Percentiles rank a stretch among this genome's conserved stretches.
Evolutionary conservation across 1,140 invertebrate species (phyloP).

Genomic region (Atopsyche davidsoni): DNA sequence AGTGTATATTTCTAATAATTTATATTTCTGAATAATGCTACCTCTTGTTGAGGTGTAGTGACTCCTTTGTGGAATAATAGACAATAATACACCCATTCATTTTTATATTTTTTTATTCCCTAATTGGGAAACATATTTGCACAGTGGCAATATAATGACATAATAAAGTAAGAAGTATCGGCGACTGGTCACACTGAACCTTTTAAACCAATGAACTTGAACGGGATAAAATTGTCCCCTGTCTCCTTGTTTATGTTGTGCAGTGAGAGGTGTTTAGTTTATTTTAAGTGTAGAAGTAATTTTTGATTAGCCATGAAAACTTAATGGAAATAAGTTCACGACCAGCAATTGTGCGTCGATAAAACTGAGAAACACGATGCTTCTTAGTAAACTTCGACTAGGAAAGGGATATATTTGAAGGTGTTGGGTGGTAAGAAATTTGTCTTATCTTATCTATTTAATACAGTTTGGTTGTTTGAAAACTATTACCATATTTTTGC

Average conservation of each 20-base stretch:
- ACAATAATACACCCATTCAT: too few relatives aligned
- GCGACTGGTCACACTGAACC: constrained; percentile 6
- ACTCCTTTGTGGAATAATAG: too few relatives aligned
- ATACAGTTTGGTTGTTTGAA: too few relatives aligned
- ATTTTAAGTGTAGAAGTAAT: too few relatives aligned
- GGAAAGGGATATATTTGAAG: constrained; percentile 1
- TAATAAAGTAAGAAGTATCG: background rate
- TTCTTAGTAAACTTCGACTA: background rate
- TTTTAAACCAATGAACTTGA: constrained; percentile 24
- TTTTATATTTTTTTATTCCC: too few relatives aligned
- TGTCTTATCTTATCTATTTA: constrained; percentile 1
- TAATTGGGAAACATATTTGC: too few relatives aligned
- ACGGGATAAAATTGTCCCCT: constrained; percentile 16
- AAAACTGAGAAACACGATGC: background rate
- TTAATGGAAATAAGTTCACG: background rate
- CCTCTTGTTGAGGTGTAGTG: too few relatives aligned
- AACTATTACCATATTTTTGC: too few relatives aligned
- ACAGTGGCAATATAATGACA: too few relatives aligned
- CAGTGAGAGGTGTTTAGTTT: constrained; percentile 5
- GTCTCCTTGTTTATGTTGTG: constrained; percentile 22
- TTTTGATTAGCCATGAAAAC: too few relatives aligned
- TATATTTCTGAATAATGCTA: too few relatives aligned
- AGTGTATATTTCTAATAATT: too few relatives aligned
- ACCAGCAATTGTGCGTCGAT: background rate
- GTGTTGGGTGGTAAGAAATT: constrained; percentile 4